phyloP scores from a whole-genome alignment of 2,797 vertebrate species.

The Sylvia borin region DNA sequence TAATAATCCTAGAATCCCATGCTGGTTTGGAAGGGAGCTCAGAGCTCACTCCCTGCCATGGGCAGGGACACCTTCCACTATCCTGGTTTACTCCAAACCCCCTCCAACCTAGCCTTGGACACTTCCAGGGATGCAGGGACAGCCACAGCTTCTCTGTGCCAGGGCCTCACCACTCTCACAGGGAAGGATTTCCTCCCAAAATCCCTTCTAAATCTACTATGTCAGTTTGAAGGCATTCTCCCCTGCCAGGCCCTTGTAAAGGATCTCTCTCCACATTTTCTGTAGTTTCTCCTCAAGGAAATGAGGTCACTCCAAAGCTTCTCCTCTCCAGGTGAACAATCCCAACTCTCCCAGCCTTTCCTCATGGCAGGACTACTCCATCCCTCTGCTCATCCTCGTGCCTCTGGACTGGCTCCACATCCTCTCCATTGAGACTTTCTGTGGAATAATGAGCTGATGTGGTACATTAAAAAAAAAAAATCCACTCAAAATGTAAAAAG shows the following conservation, averaged over 20 bases:
- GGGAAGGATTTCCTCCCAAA: background rate
- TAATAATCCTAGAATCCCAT: background rate
- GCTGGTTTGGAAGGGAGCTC: background rate
- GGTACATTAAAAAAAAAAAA: background rate
- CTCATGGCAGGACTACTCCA: background rate
- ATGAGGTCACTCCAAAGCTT: accelerated
- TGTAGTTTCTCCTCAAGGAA: background rate
- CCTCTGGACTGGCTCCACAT: background rate
- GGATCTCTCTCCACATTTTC: background rate
- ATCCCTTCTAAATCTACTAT: background rate
- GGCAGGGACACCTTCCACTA: accelerated
- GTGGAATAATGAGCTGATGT: background rate
- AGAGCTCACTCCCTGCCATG: background rate
- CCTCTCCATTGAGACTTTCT: background rate
- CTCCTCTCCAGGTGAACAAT: background rate
- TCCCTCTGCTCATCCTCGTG: background rate
- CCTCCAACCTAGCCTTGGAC: accelerated
- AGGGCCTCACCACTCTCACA: accelerated
- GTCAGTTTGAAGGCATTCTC: background rate
- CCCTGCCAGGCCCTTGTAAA: background rate
- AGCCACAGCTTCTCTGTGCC: background rate
- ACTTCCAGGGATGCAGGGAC: background rate
- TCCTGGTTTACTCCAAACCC: accelerated
- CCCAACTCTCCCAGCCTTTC: background rate
- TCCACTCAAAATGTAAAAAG: background rate